phyloP scores from a whole-genome alignment of 2,888 invertebrate species.

The Sarcophaga carnaria region DNA sequence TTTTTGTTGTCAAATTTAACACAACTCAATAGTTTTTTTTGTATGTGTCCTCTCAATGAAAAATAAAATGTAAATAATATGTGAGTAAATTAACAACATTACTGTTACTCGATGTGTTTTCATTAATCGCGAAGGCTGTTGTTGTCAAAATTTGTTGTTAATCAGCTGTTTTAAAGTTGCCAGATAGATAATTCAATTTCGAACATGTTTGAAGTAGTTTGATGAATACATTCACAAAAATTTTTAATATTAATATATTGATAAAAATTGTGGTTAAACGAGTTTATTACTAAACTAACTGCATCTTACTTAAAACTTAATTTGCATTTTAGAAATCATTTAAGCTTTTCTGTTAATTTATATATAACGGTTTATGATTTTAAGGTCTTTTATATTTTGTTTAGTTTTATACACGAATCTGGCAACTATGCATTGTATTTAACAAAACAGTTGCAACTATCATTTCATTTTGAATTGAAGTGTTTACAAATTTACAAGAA shows the following conservation, averaged over 20 bases:
- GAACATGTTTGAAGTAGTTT: neutral
- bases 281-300: no score
- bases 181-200: neutral
- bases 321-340: neutral
- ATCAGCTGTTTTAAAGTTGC: conserved; percentile 1
- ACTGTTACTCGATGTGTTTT: neutral
- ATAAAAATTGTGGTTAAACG: no score
- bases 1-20: conserved; percentile 8
- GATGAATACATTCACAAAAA: neutral
- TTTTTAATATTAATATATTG: no score
- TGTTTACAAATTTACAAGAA: conserved; percentile 1
- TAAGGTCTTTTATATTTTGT: neutral
- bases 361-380: neutral
- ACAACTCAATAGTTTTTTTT: neutral
- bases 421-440: neutral
- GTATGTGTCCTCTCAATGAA: conserved; percentile 2
- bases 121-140: conserved; percentile 20
- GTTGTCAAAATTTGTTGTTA: conserved; percentile 5
- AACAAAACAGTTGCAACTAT: neutral
- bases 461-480: neutral
- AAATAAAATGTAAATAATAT: conserved; percentile 42
- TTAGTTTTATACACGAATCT: neutral
- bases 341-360: neutral
- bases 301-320: no score
- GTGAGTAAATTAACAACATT: conserved; percentile 23